Conservation (phyloP, 92 coral and sea anemone genomes). For the Porites evermanni region DNA sequence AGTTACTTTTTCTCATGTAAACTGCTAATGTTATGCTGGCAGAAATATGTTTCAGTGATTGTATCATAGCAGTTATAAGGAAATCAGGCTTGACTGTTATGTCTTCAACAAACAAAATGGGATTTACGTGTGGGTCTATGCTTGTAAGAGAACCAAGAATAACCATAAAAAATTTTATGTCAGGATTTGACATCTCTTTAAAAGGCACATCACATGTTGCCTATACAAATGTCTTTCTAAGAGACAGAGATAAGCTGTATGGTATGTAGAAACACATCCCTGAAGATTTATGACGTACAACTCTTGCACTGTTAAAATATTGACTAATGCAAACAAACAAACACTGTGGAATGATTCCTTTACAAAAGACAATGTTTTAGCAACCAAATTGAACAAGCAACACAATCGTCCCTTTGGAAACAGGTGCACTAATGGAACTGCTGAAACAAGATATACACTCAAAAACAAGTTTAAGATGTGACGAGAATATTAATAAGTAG, state of each 20-base stretch:
- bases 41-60: too few relatives aligned
- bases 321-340: conserved; percentile 3
- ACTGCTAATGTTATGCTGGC: too few relatives aligned
- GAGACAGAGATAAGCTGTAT: background rate
- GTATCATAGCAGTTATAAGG: too few relatives aligned
- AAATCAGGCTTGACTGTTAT: too few relatives aligned
- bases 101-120: too few relatives aligned
- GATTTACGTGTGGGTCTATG: too few relatives aligned
- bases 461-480: background rate
- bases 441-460: background rate
- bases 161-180: too few relatives aligned
- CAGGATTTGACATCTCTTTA: background rate
- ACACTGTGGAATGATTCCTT: background rate
- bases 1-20: too few relatives aligned
- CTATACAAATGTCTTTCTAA: conserved; percentile 3
- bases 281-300: conserved; percentile 9
- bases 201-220: conserved; percentile 17
- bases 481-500: background rate
- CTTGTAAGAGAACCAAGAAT: too few relatives aligned
- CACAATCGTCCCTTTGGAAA: background rate
- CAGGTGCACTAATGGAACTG: background rate
- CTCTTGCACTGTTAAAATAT: background rate
- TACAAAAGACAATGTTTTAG: background rate
- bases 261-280: background rate
- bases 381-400: background rate